phyloP scores from a whole-genome alignment of 1,140 invertebrate genomes.

The Sweltsa coloradensis region DNA sequence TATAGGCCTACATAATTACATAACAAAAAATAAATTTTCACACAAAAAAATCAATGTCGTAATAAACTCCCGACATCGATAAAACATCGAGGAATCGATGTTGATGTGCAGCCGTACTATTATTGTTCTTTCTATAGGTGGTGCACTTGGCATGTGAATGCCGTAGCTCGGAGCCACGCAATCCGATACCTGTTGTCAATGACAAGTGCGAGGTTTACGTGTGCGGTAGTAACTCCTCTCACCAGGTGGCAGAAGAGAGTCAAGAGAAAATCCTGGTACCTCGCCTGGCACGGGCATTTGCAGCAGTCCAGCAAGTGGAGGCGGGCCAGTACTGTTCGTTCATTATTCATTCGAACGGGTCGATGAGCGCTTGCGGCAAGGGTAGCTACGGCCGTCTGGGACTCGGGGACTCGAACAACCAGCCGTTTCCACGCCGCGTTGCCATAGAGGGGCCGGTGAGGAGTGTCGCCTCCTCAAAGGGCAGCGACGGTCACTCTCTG shows the following conservation, averaged over 20 bases:
- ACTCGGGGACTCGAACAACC: constrained; percentile 42
- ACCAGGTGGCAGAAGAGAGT: constrained; percentile 46
- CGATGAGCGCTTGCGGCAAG: constrained; percentile 44
- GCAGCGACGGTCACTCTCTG: constrained; percentile 46
- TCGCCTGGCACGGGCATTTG: constrained; percentile 40
- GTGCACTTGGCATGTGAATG: constrained; percentile 32
- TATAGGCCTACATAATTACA: too few species aligned
- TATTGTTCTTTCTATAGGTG: constrained; percentile 25
- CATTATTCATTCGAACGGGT: constrained; percentile 42
- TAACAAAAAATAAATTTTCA: too few species aligned
- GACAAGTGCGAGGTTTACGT: constrained; percentile 45
- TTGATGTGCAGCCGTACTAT: too few species aligned
- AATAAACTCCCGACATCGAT: too few species aligned
- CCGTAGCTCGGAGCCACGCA: constrained; percentile 20
- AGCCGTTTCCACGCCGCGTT: constrained; percentile 35
- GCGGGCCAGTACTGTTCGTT: constrained; percentile 57
- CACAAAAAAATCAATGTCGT: too few species aligned
- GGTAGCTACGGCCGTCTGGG: constrained; percentile 43
- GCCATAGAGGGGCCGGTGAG: constrained; percentile 32
- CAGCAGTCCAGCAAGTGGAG: constrained; percentile 44
- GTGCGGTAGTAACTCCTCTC: constrained; percentile 56
- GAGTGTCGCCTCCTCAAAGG: constrained; percentile 41
- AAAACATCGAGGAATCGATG: too few species aligned
- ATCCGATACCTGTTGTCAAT: constrained; percentile 11
- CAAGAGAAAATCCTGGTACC: constrained; percentile 47